These are phyloP conservation scores for Rhodeus uyekii DNA, from an alignment of 2,797 vertebrate genomes.

Conservation along the genomic window DNA sequence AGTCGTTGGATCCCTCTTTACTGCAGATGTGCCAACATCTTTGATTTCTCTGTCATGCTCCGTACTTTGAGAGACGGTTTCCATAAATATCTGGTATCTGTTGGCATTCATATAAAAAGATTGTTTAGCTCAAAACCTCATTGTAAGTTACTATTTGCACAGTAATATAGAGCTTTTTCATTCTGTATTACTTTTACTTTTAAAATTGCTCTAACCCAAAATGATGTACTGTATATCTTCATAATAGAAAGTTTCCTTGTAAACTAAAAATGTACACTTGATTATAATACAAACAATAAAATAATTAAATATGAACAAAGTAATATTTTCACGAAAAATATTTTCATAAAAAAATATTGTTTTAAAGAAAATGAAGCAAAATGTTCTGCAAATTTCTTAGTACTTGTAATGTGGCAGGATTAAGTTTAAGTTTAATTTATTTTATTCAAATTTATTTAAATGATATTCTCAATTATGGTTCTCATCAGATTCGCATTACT, in stretches of 20 bases:
- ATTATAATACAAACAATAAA: neutral
- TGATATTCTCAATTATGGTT: neutral
- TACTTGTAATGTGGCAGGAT: neutral
- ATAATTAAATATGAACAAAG: neutral
- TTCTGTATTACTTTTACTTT: neutral
- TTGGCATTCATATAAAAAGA: constrained; percentile 13
- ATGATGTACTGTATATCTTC: neutral
- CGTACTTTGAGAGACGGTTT: constrained; percentile 81
- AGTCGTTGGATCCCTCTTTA: neutral
- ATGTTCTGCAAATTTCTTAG: neutral
- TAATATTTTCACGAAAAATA: neutral
- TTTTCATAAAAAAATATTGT: neutral
- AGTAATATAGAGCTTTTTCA: neutral
- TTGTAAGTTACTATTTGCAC: neutral
- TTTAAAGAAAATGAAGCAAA: neutral
- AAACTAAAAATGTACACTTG: neutral
- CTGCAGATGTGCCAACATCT: neutral
- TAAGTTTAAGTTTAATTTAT: neutral
- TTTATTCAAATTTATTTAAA: neutral
- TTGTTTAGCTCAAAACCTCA: neutral
- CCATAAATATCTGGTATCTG: constrained; percentile 86
- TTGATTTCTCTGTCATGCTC: constrained; percentile 62
- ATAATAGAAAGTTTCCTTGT: neutral
- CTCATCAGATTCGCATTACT: neutral
- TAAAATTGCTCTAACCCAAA: neutral